A percentile compares a stretch with the other conserved stretches of the same genome.
Evolutionary conservation across 2,797 vertebrate species (phyloP).

Genomic region (Enteromius radiatus): DNA sequence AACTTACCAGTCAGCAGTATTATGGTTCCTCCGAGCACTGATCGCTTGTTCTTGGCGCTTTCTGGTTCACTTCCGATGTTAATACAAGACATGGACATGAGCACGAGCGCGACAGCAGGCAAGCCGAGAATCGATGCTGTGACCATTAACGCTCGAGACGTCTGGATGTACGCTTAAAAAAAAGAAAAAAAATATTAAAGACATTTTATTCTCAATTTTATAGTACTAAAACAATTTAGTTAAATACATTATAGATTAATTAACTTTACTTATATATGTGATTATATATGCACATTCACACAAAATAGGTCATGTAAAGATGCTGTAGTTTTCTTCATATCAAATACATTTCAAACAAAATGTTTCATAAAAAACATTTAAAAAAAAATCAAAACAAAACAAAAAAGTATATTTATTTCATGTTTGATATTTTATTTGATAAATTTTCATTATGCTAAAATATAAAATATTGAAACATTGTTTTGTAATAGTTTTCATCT

Average conservation of each 20-base stretch:
- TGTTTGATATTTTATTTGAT: neutral
- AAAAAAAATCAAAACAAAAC: too few species aligned
- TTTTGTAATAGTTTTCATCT: neutral
- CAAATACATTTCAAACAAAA: neutral
- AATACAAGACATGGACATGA: slow-evolving; percentile 93
- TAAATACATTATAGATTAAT: neutral
- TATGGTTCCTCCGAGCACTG: slow-evolving; percentile 87
- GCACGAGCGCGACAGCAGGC: slow-evolving; percentile 84
- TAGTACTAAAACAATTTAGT: neutral
- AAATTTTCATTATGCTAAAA: neutral
- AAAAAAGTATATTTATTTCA: neutral
- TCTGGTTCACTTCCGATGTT: slow-evolving; percentile 87
- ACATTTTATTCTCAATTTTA: neutral
- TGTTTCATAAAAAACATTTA: too few species aligned
- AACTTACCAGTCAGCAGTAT: slow-evolving; percentile 86
- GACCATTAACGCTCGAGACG: slow-evolving; percentile 93
- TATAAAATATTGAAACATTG: neutral
- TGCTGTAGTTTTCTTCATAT: neutral
- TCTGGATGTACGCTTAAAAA: slow-evolving; percentile 89
- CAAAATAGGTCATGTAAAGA: neutral
- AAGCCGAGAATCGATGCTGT: slow-evolving; percentile 88
- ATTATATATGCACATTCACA: neutral
- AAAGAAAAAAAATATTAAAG: neutral
- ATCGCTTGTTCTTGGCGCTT: slow-evolving; percentile 87
- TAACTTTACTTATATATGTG: neutral